A percentile compares a stretch with the other conserved stretches of the same genome.
Evolutionary conservation across 2,888 invertebrate genomes (phyloP).

Genomic region (Salpingus planirostris): DNA sequence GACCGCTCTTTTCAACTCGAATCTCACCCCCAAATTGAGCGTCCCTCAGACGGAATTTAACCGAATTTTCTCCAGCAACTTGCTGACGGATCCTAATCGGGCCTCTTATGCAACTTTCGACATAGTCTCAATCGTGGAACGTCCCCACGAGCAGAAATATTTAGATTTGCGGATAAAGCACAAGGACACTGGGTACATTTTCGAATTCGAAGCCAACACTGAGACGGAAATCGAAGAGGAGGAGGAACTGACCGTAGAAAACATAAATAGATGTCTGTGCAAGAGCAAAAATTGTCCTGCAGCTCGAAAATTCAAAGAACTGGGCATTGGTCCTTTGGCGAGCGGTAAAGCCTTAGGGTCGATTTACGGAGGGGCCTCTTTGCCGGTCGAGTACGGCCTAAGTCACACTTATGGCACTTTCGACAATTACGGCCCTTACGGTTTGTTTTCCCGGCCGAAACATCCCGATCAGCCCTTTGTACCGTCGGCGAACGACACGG

Average conservation of each 20-base stretch:
- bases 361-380: conserved; percentile 22
- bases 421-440: conserved; percentile 33
- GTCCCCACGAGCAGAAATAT: conserved; percentile 28
- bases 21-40: conserved; percentile 6
- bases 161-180: conserved; percentile 13
- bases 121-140: conserved; percentile 24
- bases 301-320: conserved; percentile 35
- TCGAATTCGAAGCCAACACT: conserved; percentile 2
- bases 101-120: conserved; percentile 18
- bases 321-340: conserved; percentile 38
- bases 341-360: conserved; percentile 33
- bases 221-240: conserved; percentile 1
- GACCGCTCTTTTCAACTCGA: conserved; percentile 19
- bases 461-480: conserved; percentile 22
- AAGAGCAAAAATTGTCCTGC: conserved; percentile 36
- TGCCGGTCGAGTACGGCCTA: conserved; percentile 28
- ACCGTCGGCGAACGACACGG: no score
- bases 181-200: conserved; percentile 6
- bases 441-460: conserved; percentile 27
- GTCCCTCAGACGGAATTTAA: conserved; percentile 2
- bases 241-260: conserved; percentile 24
- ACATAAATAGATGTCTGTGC: conserved; percentile 29
- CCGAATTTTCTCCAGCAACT: background rate
- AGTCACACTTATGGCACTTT: conserved; percentile 34
- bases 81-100: background rate